Conservation (phyloP, 2,113 vertebrate species). For the Paracanthobrama guichenoti region DNA sequence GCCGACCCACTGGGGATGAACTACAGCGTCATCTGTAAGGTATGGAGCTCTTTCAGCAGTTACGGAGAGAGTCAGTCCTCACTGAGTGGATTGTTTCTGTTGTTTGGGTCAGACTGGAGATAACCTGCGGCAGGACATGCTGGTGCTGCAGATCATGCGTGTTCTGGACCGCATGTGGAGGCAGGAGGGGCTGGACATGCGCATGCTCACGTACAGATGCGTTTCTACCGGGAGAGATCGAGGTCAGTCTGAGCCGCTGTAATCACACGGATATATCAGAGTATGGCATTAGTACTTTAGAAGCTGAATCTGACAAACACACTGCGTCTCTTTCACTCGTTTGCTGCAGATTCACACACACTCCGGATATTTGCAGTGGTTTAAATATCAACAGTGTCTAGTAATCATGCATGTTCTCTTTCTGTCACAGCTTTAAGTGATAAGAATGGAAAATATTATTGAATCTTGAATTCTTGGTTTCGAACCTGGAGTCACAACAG, state of each 20-base stretch:
- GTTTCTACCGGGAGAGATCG: conserved; percentile 83
- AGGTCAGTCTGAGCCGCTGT: conserved; percentile 71
- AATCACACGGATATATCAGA: background rate
- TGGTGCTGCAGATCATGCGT: conserved; percentile 91
- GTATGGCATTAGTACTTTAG: background rate
- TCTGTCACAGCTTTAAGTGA: background rate
- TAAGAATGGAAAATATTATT: background rate
- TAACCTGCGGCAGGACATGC: conserved; percentile 95
- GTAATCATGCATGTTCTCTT: background rate
- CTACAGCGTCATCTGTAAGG: conserved; percentile 91
- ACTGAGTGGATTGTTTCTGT: background rate
- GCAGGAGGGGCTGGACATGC: conserved; percentile 89
- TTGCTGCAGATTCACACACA: background rate
- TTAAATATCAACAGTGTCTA: background rate
- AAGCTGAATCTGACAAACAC: background rate
- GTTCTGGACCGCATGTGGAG: conserved; percentile 94
- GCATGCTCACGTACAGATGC: conserved; percentile 93
- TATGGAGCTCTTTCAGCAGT: conserved; percentile 49
- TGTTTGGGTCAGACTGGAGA: conserved; percentile 82
- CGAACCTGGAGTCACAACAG: background rate
- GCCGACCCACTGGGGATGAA: conserved; percentile 85
- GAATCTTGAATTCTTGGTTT: too few species aligned
- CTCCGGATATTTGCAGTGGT: background rate
- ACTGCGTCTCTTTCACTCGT: background rate
- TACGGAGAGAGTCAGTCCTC: background rate